These are phyloP conservation scores for Strigops habroptila DNA, from an alignment of 2,113 vertebrate genomes.

Conservation along the genomic window DNA sequence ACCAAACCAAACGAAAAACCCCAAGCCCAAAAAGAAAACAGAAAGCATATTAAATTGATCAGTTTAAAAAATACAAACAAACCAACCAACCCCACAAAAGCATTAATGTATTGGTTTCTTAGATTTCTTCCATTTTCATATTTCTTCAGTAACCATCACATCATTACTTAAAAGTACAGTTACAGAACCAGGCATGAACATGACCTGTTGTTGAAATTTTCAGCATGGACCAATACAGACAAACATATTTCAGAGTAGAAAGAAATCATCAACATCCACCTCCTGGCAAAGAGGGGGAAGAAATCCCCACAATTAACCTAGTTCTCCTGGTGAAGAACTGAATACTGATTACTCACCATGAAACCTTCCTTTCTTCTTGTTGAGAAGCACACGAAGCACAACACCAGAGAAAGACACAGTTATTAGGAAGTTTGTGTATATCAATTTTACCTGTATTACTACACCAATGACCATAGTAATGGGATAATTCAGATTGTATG, in stretches of 20 bases:
- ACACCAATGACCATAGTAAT: not conserved
- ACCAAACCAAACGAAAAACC: fast-evolving
- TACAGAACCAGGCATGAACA: not conserved
- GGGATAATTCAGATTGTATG: not conserved
- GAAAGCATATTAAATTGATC: not conserved
- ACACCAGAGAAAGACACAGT: not conserved
- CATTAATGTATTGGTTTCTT: not conserved
- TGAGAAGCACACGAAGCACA: not conserved
- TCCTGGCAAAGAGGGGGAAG: not conserved
- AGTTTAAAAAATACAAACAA: not conserved
- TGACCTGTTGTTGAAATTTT: not conserved
- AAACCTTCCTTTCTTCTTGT: not conserved
- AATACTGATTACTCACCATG: not conserved
- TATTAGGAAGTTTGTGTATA: not conserved
- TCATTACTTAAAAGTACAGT: not conserved
- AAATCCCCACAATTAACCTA: not conserved
- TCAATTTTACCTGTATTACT: not conserved
- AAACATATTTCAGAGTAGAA: not conserved
- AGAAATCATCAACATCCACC: not conserved
- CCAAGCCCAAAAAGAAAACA: not conserved
- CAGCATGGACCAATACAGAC: not conserved
- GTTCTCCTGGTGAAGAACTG: not conserved
- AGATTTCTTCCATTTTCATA: not conserved
- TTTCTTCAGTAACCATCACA: not conserved
- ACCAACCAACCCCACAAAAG: not conserved